These are phyloP conservation scores for Lytechinus variegatus DNA, from an alignment of 35 echinoderm and acorn worm species.

Conservation along the genomic window DNA sequence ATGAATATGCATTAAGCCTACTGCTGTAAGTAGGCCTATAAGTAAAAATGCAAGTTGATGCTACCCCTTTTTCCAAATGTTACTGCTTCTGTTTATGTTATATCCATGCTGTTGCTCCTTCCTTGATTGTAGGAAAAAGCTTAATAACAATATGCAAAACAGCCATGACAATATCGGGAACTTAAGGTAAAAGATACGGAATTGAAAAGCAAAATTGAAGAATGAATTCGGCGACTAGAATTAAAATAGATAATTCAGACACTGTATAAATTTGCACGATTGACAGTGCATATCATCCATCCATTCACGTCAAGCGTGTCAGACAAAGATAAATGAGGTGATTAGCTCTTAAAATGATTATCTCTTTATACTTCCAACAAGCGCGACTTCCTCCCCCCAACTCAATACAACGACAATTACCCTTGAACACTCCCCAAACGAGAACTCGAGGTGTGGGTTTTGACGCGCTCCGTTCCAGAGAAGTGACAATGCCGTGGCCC, in stretches of 20 bases:
- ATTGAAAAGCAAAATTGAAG: too few relatives aligned
- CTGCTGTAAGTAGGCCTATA: too few relatives aligned
- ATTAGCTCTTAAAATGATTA: conserved; percentile 20
- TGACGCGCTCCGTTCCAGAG: not conserved
- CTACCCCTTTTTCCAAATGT: too few relatives aligned
- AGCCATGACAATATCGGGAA: too few relatives aligned
- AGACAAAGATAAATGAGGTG: not conserved
- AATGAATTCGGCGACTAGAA: too few relatives aligned
- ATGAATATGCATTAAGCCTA: too few relatives aligned
- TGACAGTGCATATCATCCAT: not conserved
- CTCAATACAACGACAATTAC: not conserved
- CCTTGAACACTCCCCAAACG: not conserved
- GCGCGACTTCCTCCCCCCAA: not conserved
- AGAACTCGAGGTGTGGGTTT: not conserved
- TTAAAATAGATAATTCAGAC: not conserved
- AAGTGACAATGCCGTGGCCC: not conserved
- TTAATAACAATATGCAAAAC: too few relatives aligned
- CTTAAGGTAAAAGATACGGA: too few relatives aligned
- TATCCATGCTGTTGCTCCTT: too few relatives aligned
- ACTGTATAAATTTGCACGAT: not conserved
- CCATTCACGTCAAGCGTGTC: not conserved
- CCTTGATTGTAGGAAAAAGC: too few relatives aligned
- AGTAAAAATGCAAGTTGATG: too few relatives aligned
- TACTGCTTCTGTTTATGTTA: too few relatives aligned
- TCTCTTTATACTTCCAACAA: not conserved